These are phyloP conservation scores for Dendrolimus pini DNA, from an alignment of 2,888 invertebrate genomes.

Conservation along the genomic window DNA sequence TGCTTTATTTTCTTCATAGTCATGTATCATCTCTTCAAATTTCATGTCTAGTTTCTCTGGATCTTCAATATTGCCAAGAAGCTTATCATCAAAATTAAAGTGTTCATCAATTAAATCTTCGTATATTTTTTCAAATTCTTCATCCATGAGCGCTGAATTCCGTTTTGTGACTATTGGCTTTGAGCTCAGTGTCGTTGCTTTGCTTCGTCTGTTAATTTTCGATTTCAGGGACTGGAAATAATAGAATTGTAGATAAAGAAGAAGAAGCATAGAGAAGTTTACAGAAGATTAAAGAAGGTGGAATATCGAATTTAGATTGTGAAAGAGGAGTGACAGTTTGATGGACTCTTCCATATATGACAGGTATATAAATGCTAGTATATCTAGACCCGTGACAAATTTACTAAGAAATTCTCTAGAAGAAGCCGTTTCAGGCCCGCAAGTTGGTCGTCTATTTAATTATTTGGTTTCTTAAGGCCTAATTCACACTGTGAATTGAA, in stretches of 20 bases:
- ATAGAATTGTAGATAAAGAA: not conserved
- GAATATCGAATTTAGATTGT: not conserved
- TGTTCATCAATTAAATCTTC: constrained; percentile 39
- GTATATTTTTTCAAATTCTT: constrained; percentile 61
- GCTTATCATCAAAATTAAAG: constrained; percentile 21
- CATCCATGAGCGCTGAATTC: constrained; percentile 24
- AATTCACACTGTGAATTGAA: no score
- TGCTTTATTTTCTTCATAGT: constrained; percentile 44
- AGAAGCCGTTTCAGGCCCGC: no score
- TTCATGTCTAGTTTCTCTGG: constrained; percentile 45
- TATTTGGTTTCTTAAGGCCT: no score
- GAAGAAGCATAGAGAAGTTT: not conserved
- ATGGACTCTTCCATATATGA: no score
- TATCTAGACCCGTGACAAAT: no score
- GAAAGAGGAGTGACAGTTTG: not conserved
- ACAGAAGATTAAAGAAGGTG: not conserved
- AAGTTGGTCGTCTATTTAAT: no score
- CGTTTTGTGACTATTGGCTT: constrained; percentile 8
- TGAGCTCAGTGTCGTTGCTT: constrained; percentile 16
- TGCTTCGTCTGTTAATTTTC: constrained; percentile 8
- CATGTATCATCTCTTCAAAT: constrained; percentile 61
- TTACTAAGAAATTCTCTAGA: no score
- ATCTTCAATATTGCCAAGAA: constrained; percentile 37
- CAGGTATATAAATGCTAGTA: no score
- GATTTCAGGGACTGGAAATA: not conserved